Evolutionary conservation across 35 echinoderm and acorn worm species (phyloP).

Genomic region (Lytechinus variegatus): DNA sequence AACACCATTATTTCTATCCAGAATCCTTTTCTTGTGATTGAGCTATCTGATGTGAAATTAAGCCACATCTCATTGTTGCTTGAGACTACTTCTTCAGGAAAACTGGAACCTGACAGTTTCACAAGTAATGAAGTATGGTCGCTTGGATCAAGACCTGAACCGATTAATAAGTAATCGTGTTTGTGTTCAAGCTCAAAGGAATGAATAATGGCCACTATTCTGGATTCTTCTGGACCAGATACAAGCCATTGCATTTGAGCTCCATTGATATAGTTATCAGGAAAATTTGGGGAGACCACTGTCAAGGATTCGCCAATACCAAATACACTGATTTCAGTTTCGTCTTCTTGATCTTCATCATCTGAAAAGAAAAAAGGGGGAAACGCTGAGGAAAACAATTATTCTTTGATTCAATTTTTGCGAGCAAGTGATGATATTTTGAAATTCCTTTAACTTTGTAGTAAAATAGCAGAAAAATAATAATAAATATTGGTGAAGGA

Average conservation of each 20-base stretch:
- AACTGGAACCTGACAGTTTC: not conserved
- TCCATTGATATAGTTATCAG: not conserved
- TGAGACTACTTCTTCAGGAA: not conserved
- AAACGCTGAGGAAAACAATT: too few species aligned
- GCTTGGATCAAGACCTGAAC: not conserved
- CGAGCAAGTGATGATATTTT: too few species aligned
- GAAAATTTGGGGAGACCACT: not conserved
- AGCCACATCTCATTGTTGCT: constrained; percentile 35
- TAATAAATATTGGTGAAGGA: too few species aligned
- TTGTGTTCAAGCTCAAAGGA: not conserved
- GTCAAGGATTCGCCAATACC: not conserved
- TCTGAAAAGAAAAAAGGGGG: not conserved
- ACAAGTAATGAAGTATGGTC: not conserved
- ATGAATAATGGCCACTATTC: not conserved
- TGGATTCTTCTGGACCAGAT: not conserved
- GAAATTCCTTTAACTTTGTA: too few species aligned
- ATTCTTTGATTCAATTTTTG: too few species aligned
- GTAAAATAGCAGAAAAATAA: too few species aligned
- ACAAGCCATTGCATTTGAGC: not conserved
- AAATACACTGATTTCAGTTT: not conserved
- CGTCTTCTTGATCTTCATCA: not conserved
- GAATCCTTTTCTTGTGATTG: not conserved
- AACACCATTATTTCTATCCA: not conserved
- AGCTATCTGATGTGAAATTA: not conserved
- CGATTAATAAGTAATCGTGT: not conserved